A percentile compares a stretch with the other conserved stretches of the same genome.
Conservation (phyloP, 2,797 vertebrate genomes). For the Buphagus erythrorhynchus region DNA sequence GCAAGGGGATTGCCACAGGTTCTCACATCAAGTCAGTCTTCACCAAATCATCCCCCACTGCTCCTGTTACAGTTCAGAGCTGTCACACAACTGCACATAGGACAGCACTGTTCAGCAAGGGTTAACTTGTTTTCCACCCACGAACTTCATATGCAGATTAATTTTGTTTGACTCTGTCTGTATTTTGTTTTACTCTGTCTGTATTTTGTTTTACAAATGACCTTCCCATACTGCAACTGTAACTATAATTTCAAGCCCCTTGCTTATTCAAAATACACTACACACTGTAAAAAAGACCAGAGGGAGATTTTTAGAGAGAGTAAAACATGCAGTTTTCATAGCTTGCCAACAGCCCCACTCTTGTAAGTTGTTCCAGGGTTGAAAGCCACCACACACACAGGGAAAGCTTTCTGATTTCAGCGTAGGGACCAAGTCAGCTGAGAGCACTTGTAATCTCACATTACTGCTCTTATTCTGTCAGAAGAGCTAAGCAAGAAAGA, state of each 20-base stretch:
- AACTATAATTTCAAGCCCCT: neutral
- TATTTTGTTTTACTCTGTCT: neutral
- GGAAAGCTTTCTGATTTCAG: neutral
- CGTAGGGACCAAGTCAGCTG: neutral
- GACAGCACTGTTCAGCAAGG: neutral
- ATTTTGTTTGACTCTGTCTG: neutral
- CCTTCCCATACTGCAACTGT: neutral
- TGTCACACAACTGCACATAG: fast-evolving
- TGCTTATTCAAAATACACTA: neutral
- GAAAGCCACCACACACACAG: neutral
- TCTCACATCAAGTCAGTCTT: fast-evolving
- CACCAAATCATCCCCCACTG: fast-evolving
- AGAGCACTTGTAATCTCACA: neutral
- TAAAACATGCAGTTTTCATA: neutral
- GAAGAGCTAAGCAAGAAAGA: neutral
- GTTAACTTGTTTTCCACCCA: neutral
- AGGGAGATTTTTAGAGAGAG: neutral
- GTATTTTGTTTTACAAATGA: neutral
- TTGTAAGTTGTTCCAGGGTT: no score
- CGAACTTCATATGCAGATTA: neutral
- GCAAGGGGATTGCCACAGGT: neutral
- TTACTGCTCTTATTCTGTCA: neutral
- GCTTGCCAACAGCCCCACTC: neutral
- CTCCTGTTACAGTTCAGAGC: neutral
- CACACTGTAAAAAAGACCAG: neutral